Evolutionary conservation across 2,797 vertebrate species (phyloP), one percentile per base, ranked within the genome.

Genomic region (Momotus momota): DNA sequence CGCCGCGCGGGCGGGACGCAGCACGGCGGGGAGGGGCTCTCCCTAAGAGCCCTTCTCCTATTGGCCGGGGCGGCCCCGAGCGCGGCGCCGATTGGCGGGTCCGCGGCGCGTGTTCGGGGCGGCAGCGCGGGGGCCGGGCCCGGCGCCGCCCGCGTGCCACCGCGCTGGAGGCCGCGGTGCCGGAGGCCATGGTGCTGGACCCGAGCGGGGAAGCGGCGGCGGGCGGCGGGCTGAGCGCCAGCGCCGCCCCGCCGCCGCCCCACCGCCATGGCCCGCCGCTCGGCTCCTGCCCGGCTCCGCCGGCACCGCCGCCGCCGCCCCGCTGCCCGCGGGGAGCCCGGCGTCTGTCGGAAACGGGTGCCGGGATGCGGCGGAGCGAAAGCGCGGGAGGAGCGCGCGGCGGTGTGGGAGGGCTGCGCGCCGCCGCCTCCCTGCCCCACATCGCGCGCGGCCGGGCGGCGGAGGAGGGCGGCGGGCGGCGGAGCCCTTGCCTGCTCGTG

Each of bases 351-450:
- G 98, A 97, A 79, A 54, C 49, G 41, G 96, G 98, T 74, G 97
- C 98, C 77, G 99, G 97, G 97, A 98, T 99, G 98, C 98, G 98
- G 10, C 98, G 99, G 65, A 99, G 99, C 4, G 99, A 99, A 96
- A 99, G 99, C 96, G 98, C 98, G 88, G 97, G 51, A 6, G 38
- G 48, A 25, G 48, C 26, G 25, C 48, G 48, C 35, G 38, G 64
- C 92, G 10, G 80, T 93, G 86, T 70, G 98, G 98, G 27, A 96
- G 97, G 31, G 97, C 29, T 99, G 95, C 96, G 99, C 21, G 96
- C 98, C 0, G 99, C 99, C 25, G 98, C 98, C 25, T 99, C 99
- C 38, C 97, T 99, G 70, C 99, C 99, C 10, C 99, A 99, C 89
- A 99, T 99, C 49, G 98, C 98, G 51, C 98, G 98, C 94, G 72